These are phyloP conservation scores for Alsophila aescularia DNA, from an alignment of 2,888 invertebrate genomes.

Conservation along the genomic window DNA sequence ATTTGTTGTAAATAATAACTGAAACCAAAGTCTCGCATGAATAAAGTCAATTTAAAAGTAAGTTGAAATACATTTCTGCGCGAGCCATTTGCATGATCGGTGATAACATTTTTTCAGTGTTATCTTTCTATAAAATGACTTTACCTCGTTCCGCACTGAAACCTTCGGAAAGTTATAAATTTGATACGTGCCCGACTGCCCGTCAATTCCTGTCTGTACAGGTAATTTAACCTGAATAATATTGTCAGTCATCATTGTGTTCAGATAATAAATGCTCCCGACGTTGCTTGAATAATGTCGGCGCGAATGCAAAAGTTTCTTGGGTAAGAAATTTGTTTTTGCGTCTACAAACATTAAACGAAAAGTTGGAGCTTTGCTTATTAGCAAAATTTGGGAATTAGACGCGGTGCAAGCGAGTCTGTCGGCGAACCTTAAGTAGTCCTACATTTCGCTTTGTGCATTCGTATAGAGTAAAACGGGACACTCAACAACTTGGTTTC, in stretches of 20 bases:
- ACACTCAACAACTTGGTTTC: slow-evolving; percentile 62
- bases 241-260: slow-evolving; percentile 49
- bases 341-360: slow-evolving; percentile 2
- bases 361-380: slow-evolving; percentile 9
- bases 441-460: slow-evolving; percentile 42
- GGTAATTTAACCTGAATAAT: slow-evolving; percentile 51
- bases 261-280: slow-evolving; percentile 39
- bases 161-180: slow-evolving; percentile 49
- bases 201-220: slow-evolving; percentile 48
- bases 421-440: slow-evolving; percentile 22
- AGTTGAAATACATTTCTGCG: slow-evolving; percentile 6
- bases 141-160: slow-evolving; percentile 29
- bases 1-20: slow-evolving; percentile 35
- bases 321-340: slow-evolving; percentile 9
- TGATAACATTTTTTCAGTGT: slow-evolving; percentile 7
- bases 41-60: slow-evolving; percentile 16
- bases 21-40: slow-evolving; percentile 15
- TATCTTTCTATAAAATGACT: slow-evolving; percentile 18
- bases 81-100: background rate
- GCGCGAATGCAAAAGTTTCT: slow-evolving; percentile 7
- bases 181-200: slow-evolving; percentile 51
- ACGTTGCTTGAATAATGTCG: slow-evolving; percentile 17
- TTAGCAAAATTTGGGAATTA: slow-evolving; percentile 9
- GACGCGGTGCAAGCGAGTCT: slow-evolving; percentile 20
- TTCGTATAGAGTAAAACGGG: slow-evolving; percentile 58